Evolutionary conservation across 1,140 invertebrate species (phyloP), one percentile per base, ranked within the genome.

Genomic region (Aphidius gifuensis): DNA sequence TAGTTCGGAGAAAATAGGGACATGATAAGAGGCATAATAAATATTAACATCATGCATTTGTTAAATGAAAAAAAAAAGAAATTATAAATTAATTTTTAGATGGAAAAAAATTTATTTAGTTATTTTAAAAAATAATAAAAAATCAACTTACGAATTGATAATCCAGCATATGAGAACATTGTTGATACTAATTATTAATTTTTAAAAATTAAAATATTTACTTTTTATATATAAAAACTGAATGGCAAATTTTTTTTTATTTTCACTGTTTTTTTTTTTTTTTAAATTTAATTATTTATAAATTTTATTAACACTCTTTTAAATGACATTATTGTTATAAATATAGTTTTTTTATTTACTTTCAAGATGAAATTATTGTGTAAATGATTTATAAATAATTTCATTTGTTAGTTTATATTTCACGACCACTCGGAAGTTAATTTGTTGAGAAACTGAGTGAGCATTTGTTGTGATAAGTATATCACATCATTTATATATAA

Each of bases 91-190:
- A 2, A 23, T 2, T 23, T 23, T 23, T 2, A 23, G 3, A n/a
- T n/a, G n/a, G n/a, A n/a, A n/a, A n/a, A n/a, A n/a, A n/a, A n/a
- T n/a, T n/a, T n/a, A n/a, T n/a, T n/a, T n/a, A 23, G 3, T 23
- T 23, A 42, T 9, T 16, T 55, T 55, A 48, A 32, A 54, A 32
- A 51, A n/a, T 40, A 61, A 58, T 60, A 1, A 46, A 59, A 43
- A 47, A 21, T 0, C 42, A 60, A 72, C 70, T 70, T 64, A 72
- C 70, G 55, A 16, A 65, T 51, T 1, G 61, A 32, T 55, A 67
- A 66, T n/a, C 47, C 64, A 7, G 67, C 44, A 54, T 68, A 71
- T 23, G 40, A 66, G n/a, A 70, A 60, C 69, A 70, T 73, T 38
- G 32, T 60, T 2, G 21, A 50, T n/a, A 49, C 5, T 5, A 23